A percentile compares a stretch with the other conserved stretches of the same genome.
Evolutionary conservation across 2,797 vertebrate genomes (phyloP).

Genomic region (Monodelphis domestica): DNA sequence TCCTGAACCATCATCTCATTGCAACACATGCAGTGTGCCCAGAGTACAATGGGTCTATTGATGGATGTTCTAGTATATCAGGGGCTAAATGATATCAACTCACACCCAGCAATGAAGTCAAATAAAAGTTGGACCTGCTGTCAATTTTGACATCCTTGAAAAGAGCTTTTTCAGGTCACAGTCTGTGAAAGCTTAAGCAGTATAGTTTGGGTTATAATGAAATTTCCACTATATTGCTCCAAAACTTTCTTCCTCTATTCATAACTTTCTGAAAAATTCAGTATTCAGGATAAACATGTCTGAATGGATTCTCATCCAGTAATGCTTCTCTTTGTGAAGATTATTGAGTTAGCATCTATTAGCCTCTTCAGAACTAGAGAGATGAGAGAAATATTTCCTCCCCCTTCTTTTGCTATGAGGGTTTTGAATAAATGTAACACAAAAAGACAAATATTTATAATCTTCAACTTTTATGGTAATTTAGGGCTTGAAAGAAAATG

Average conservation of each 20-base stretch:
- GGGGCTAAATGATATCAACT: background rate
- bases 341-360: background rate
- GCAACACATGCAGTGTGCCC: background rate
- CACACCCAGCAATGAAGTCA: background rate
- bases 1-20: background rate
- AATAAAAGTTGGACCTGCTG: background rate
- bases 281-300: background rate
- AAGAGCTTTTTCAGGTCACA: slow-evolving; percentile 1
- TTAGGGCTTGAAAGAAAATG: background rate
- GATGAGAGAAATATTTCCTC: background rate
- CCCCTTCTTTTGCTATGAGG: background rate
- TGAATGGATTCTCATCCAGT: background rate
- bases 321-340: background rate
- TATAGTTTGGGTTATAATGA: background rate
- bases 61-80: background rate
- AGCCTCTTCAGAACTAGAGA: slow-evolving; percentile 9
- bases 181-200: background rate
- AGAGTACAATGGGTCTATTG: background rate
- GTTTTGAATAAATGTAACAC: slow-evolving; percentile 33
- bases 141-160: background rate
- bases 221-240: background rate
- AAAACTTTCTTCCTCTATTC: background rate
- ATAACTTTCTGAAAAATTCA: background rate
- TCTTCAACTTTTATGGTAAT: background rate
- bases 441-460: slow-evolving; percentile 12